These are phyloP conservation scores for Etheostoma spectabile DNA, from an alignment of 2,113 vertebrate genomes.

Conservation along the genomic window DNA sequence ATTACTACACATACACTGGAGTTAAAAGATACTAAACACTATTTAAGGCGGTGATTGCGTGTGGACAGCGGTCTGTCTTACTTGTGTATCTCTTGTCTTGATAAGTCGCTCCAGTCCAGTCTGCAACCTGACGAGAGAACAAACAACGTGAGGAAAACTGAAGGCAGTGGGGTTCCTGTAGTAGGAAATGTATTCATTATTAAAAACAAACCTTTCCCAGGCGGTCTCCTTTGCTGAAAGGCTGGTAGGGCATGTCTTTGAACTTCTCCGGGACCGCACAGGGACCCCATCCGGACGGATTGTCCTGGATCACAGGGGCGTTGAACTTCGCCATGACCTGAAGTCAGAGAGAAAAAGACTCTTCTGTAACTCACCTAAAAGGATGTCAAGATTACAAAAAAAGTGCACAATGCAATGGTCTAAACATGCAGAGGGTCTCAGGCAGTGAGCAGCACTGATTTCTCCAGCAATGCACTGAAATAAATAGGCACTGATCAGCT, in stretches of 20 bases:
- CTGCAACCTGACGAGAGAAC: slow-evolving; percentile 88
- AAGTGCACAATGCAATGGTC: neutral
- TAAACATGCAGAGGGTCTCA: slow-evolving; percentile 64
- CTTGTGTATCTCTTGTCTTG: slow-evolving; percentile 99
- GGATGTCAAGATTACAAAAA: neutral
- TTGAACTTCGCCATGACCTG: slow-evolving; percentile 94
- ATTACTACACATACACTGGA: neutral
- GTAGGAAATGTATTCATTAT: rapidly evolving
- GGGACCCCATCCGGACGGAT: slow-evolving; percentile 96
- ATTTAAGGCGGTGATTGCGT: no score
- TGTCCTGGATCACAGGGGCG: slow-evolving; percentile 98
- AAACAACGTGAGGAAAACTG: neutral
- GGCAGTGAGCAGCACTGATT: slow-evolving; percentile 67
- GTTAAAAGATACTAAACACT: no score
- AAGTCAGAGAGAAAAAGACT: neutral
- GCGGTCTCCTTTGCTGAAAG: slow-evolving; percentile 98
- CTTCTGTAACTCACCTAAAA: neutral
- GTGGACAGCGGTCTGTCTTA: slow-evolving; percentile 71
- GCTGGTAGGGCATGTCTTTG: slow-evolving; percentile 99
- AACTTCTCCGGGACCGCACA: slow-evolving; percentile 98
- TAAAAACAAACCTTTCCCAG: slow-evolving; percentile 90
- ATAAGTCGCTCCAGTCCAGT: slow-evolving; percentile 98
- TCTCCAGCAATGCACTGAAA: slow-evolving; percentile 63
- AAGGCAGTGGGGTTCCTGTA: neutral
- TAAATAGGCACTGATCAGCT: slow-evolving; percentile 69